phyloP scores from a whole-genome alignment of 2,113 vertebrate genomes.

The Serilophus lunatus region DNA sequence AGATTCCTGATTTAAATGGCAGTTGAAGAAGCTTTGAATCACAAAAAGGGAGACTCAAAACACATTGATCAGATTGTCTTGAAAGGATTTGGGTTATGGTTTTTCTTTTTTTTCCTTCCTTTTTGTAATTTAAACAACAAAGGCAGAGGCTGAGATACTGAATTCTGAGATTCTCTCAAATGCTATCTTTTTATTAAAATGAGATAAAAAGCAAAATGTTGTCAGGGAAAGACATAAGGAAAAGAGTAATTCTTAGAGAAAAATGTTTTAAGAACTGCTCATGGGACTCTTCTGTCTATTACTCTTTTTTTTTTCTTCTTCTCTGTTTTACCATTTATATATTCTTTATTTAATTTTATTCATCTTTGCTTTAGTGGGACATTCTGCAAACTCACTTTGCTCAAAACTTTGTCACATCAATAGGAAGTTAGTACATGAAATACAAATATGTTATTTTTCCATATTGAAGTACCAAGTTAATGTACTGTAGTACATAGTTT shows the following conservation, averaged over 20 bases:
- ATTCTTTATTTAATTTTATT: constrained; percentile 16
- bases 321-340: background rate
- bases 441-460: background rate
- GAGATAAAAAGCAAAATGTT: constrained; percentile 43
- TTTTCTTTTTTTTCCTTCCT: background rate
- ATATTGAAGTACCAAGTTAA: background rate
- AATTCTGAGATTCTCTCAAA: constrained; percentile 13
- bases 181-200: background rate
- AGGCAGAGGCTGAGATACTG: background rate
- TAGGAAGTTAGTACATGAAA: background rate
- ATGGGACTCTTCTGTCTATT: background rate
- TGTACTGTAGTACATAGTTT: background rate
- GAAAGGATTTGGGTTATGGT: background rate
- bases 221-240: constrained; percentile 17
- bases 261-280: background rate
- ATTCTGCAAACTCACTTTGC: background rate
- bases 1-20: background rate
- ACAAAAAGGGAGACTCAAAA: background rate
- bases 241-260: background rate
- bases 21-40: background rate
- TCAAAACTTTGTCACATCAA: background rate
- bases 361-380: background rate
- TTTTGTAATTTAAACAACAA: constrained; percentile 33
- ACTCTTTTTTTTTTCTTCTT: background rate
- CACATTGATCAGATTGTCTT: background rate